Base-by-base conservation (phyloP, 2,888 invertebrate genomes). In the Nesidiocoris tenuis region DNA sequence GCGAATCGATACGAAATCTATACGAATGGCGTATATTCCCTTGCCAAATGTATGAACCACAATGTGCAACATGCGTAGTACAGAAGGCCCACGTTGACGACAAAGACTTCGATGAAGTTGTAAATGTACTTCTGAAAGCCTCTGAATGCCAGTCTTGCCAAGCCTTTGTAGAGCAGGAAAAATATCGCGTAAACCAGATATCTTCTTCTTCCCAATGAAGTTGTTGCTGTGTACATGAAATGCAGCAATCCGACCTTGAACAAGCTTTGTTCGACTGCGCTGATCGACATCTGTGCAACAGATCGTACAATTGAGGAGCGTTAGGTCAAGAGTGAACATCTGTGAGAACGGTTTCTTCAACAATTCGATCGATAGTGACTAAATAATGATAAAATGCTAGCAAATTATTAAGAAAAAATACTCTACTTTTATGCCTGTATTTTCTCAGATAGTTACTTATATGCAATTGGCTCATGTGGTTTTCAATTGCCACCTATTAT, bases 11-110 rank as follows among this genome's bases (percentile, higher is more conserved):
- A n/a, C n/a, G n/a, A n/a, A n/a, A n/a, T n/a, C n/a, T n/a, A n/a
- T n/a, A n/a, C n/a, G n/a, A n/a, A n/a, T n/a, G n/a, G n/a, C n/a
- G n/a, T n/a, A 12, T 18, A 25, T 5, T 59, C 24, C 3, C 59
- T 57, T n/a, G 70, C 70, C 3, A 17, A 39, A 23, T 70, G 0
- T 12, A 70, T n/a, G 59, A 24, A 70, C n/a, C 56, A 25, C 0
- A 57, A 22, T 16, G 54, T 25, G 17, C 70, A 70, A 21, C 70
- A 70, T 1, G 24, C 59, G 59, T 70, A 70, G 24, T 59, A 59
- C 3, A 59, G 24, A 12, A 70, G 24, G 24, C n/a, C 18, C 3
- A 59, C 24, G 18, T 59, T 7, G 9, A 70, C 25, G 24, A 59
- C 17, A 25, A 18, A 59, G 18, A 17, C 57, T 56, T 70, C 25